Base-by-base conservation (phyloP, 1,140 invertebrate species). In the Zaprionus camerounensis region DNA sequence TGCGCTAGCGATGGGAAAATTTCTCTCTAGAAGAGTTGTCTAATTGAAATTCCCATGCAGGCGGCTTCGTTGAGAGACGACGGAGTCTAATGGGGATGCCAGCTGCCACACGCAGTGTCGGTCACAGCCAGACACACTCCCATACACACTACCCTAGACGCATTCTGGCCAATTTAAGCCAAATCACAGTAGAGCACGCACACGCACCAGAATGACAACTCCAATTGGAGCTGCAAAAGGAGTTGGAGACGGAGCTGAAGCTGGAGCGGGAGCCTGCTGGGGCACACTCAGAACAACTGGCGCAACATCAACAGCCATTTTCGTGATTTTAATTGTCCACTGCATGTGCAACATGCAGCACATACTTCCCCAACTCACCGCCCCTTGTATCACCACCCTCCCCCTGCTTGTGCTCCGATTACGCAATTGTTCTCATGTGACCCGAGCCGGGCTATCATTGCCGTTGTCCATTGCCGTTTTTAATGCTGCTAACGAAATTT, bases 401-500 rank as follows among this genome's bases (percentile, higher is more conserved):
- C 59, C n/a, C 36, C n/a, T 31, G 7, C 36, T 64, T n/a, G 6
- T 62, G 59, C 51, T 74, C 58, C 59, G 69, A 75, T 79, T 82
- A 77, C 82, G 72, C 55, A 90, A 91, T 86, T 83, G 79, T 90
- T 91, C 85, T 91, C 85, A 91, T 90, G 85, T 90, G 85, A 85
- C 85, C 78, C 76, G 20, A 36, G 11, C 11, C 34, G 12, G 59
- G 64, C 75, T 59, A 66, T 66, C 36, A 61, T 64, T 34, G 31
- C 55, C 38, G 34, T 59, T 51, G 51, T 59, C 28, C 55, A 66
- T 76, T 76, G 80, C 65, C 66, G 72, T 75, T 90, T 91, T 85
- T 82, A 90, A 90, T 90, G 85, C 86, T 85, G 79, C 85, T 90
- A 90, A 90, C 85, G 86, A 90, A 90, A 82, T 90, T 91, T 90